Evolutionary conservation across 2,797 vertebrate species (phyloP).

Genomic region (Serranus cabrilla): DNA sequence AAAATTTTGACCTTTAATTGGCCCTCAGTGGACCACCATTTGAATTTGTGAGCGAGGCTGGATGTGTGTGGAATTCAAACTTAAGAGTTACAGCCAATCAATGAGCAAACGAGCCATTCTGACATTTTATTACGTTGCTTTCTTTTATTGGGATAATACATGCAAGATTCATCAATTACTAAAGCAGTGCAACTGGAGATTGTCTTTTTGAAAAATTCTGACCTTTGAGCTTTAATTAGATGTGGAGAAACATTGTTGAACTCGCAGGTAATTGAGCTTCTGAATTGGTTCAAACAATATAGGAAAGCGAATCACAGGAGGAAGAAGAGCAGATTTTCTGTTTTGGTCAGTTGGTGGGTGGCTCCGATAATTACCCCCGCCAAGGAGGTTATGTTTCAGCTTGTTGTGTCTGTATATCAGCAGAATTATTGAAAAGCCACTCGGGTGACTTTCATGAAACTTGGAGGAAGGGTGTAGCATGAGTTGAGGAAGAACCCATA

Average conservation of each 20-base stretch:
- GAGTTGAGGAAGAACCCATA: no score
- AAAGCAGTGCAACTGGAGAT: background rate
- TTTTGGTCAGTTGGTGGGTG: background rate
- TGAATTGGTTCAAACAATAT: background rate
- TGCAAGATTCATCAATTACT: background rate
- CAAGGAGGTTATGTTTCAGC: no score
- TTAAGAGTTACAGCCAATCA: background rate
- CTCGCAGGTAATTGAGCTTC: background rate
- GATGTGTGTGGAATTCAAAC: conserved; percentile 15
- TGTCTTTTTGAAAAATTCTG: background rate
- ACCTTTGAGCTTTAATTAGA: conserved; percentile 19
- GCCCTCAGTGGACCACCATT: background rate
- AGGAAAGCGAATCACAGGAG: no score
- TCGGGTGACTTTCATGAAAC: no score
- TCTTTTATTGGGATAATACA: background rate
- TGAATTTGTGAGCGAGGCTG: conserved; percentile 15
- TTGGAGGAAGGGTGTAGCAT: no score
- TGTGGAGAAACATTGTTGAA: background rate
- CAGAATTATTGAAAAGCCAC: no score
- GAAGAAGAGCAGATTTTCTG: background rate
- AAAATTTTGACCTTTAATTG: conserved; percentile 43
- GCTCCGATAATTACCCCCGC: background rate
- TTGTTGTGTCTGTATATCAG: no score
- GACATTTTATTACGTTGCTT: conserved; percentile 19
- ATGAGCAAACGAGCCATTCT: background rate